Evolutionary conservation across 2,113 vertebrate genomes (phyloP), one percentile per base, ranked within the genome.

Genomic region (Zosterops pallidus): DNA sequence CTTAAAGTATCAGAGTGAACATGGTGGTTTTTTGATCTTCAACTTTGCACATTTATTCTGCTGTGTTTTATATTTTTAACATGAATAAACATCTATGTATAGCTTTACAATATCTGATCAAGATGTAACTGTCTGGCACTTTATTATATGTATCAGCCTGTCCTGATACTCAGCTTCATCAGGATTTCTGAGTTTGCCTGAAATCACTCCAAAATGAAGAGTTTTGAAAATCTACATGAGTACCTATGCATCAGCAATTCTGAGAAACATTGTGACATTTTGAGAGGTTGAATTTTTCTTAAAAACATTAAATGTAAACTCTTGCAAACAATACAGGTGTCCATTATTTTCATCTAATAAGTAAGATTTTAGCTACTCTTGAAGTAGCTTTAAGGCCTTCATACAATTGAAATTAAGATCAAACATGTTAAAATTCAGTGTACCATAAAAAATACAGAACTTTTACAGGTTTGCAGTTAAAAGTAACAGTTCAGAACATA

Each of bases 311-410:
- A 95, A 96, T 97, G 97, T 97, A 97, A 98, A 98, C 91, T 60
- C 89, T 97, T 96, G 89, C 92, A 88, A 95, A 95, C 76, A 94
- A 93, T 94, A 91, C 90, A 95, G 84, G 74, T 92, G 84, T 95
- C 95, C n/a, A 16, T 97, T 97, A 96, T 83, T 96, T 95, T 95
- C 89, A 55, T 97, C 92, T 94, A 98, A 96, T 98, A 98, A 98
- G 98, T 98, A 98, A 97, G 83, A 95, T 97, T 96, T 95, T 92
- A 96, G 97, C 97, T 97, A 98, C 96, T 23, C 60, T 71, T 89
- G 92, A 95, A 94, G 97, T 96, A 98, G 98, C 97, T 98, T 98
- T 98, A 98, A 98, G 98, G 98, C 98, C 97, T 98, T 98, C 95
- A 98, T 96, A 98, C 87, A 97, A 95, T 91, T 96, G 92, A 97